Evolutionary conservation across 2,888 invertebrate species (phyloP).

Genomic region (Ecliptopera silaceata): DNA sequence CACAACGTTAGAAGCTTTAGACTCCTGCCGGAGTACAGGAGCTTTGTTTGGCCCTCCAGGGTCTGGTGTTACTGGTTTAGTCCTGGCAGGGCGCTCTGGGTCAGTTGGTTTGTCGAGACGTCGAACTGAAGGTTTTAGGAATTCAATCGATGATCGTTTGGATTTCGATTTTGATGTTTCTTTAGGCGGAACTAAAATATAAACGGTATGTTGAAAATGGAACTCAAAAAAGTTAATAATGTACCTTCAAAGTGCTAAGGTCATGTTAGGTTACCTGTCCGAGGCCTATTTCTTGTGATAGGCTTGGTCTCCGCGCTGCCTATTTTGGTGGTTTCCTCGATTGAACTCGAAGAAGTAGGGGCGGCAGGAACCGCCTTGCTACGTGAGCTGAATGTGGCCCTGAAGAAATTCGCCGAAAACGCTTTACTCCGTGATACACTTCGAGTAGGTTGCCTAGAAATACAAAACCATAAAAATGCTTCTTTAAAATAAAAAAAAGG

Average conservation of each 20-base stretch:
- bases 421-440: constrained; percentile 48
- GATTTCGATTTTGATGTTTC: constrained; percentile 55
- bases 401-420: constrained; percentile 74
- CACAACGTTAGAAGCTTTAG: constrained; percentile 60
- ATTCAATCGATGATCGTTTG: constrained; percentile 51
- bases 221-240: not conserved
- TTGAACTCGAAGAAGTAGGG: constrained; percentile 48
- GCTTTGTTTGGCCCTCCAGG: constrained; percentile 50
- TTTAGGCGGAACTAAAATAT: constrained; percentile 44
- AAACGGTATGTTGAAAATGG: not conserved
- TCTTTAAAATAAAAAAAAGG: constrained; percentile 22
- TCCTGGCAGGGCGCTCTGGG: constrained; percentile 60
- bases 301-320: constrained; percentile 80
- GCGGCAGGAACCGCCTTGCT: constrained; percentile 72
- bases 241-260: no score
- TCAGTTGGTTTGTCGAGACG: constrained; percentile 53
- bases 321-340: constrained; percentile 74
- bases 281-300: constrained; percentile 74
- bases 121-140: constrained; percentile 50
- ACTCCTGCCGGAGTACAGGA: constrained; percentile 50
- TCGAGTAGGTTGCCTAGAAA: constrained; percentile 52
- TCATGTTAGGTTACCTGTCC: constrained; percentile 57
- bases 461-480: constrained; percentile 23
- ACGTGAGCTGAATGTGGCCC: constrained; percentile 75
- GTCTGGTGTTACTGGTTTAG: constrained; percentile 55